phyloP scores from a whole-genome alignment of 1,140 invertebrate genomes.

The Coelopa frigida region DNA sequence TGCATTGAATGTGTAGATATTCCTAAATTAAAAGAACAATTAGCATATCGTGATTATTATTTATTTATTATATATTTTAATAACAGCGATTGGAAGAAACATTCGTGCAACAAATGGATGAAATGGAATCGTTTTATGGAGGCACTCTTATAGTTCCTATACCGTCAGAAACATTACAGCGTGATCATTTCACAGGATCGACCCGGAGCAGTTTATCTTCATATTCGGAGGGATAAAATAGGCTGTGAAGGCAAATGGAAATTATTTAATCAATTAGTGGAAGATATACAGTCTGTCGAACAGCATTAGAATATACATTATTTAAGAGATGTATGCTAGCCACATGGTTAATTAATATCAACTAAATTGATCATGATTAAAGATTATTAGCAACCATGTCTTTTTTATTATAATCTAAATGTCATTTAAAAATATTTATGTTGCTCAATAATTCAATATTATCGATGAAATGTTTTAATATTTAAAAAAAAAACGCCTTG shows the following conservation, averaged over 20 bases:
- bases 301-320: no score
- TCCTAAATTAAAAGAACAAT: background rate
- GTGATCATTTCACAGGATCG: constrained; percentile 49
- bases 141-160: constrained; percentile 49
- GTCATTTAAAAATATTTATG: no score
- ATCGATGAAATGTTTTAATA: no score
- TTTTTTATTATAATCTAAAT: no score
- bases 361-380: no score
- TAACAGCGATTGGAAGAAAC: constrained; percentile 77
- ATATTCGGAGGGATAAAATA: constrained; percentile 35
- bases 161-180: constrained; percentile 56
- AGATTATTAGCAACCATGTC: no score
- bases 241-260: background rate
- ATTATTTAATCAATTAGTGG: background rate
- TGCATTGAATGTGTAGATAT: constrained; percentile 8
- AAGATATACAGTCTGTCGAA: constrained; percentile 9
- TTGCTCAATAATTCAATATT: no score
- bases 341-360: no score
- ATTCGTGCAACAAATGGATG: constrained; percentile 72
- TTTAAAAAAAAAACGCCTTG: no score
- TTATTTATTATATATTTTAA: constrained; percentile 6
- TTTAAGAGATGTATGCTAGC: no score
- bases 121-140: constrained; percentile 71
- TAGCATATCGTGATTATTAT: no score
- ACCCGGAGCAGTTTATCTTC: constrained; percentile 64